Conservation (phyloP, 2,113 vertebrate species). For the Sinocyclocheilus rhinocerous region DNA sequence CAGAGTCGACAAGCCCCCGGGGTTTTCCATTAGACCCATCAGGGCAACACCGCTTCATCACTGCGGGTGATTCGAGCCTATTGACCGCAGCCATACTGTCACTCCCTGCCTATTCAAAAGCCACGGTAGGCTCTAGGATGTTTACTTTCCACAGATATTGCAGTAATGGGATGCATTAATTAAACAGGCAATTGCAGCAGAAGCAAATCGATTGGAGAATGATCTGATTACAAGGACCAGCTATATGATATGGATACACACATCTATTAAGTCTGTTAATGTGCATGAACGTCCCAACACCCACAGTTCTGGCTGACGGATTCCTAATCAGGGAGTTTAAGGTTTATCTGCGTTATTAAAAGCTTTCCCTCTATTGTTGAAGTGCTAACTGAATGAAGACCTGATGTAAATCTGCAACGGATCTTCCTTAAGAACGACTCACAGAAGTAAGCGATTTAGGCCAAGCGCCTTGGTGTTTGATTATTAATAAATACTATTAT, state of each 20-base stretch:
- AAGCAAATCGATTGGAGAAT: background rate
- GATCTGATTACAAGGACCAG: slow-evolving; percentile 7
- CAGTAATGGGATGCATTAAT: background rate
- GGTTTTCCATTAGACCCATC: slow-evolving; percentile 48
- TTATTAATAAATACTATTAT: too few species aligned
- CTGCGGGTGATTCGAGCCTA: slow-evolving; percentile 40
- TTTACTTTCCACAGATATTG: slow-evolving; percentile 12
- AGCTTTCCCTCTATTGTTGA: background rate
- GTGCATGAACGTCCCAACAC: background rate
- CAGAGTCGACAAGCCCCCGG: slow-evolving; percentile 23
- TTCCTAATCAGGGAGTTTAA: background rate
- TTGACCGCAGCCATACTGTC: slow-evolving; percentile 32
- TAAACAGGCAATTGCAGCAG: background rate
- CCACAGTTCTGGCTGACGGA: background rate
- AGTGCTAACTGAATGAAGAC: slow-evolving; percentile 34
- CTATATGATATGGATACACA: slow-evolving; percentile 1
- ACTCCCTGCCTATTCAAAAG: background rate
- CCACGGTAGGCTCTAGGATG: background rate
- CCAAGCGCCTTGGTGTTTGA: background rate
- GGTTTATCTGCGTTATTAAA: slow-evolving; percentile 21
- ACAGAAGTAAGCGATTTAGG: slow-evolving; percentile 16
- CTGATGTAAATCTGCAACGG: background rate
- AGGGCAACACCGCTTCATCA: background rate
- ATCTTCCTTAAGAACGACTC: slow-evolving; percentile 2
- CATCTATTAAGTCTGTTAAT: background rate